Evolutionary conservation across 2,113 vertebrate species (phyloP).

Genomic region (Sinocyclocheilus rhinocerous): DNA sequence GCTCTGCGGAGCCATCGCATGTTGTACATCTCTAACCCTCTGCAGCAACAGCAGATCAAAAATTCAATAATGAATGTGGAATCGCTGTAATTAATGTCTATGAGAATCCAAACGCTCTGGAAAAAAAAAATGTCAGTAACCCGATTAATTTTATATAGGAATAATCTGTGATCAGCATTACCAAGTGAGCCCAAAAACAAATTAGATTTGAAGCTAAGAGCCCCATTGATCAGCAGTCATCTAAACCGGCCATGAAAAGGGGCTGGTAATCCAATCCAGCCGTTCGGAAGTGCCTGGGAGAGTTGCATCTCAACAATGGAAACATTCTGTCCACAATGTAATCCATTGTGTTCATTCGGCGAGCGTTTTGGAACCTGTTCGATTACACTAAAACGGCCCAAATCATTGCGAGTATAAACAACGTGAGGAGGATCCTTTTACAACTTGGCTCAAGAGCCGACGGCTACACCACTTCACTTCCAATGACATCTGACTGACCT

Average conservation of each 20-base stretch:
- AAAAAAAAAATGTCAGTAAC: conserved; percentile 59
- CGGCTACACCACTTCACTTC: conserved; percentile 7
- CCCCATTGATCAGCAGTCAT: conserved; percentile 78
- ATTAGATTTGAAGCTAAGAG: conserved; percentile 76
- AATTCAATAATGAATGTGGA: conserved; percentile 74
- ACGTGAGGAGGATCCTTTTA: conserved; percentile 33
- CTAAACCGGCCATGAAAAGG: conserved; percentile 68
- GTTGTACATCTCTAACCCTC: neutral
- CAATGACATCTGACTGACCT: conserved; percentile 43
- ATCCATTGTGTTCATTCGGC: conserved; percentile 61
- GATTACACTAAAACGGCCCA: conserved; percentile 42
- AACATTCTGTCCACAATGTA: conserved; percentile 60
- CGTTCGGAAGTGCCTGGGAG: conserved; percentile 72
- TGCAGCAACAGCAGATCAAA: conserved; percentile 47
- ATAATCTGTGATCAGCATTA: conserved; percentile 71
- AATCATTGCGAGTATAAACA: conserved; percentile 46
- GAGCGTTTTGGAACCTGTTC: conserved; percentile 51
- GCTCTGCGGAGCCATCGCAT: neutral
- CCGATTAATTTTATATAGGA: conserved; percentile 65
- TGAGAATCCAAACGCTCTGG: conserved; percentile 57
- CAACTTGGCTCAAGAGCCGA: conserved; percentile 33
- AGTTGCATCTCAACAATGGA: conserved; percentile 62
- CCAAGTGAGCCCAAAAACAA: conserved; percentile 69
- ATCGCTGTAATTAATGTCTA: conserved; percentile 67
- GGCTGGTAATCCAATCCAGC: conserved; percentile 75